phyloP scores from a whole-genome alignment of 2,797 vertebrate genomes.

The Hyperoplus immaculatus region DNA sequence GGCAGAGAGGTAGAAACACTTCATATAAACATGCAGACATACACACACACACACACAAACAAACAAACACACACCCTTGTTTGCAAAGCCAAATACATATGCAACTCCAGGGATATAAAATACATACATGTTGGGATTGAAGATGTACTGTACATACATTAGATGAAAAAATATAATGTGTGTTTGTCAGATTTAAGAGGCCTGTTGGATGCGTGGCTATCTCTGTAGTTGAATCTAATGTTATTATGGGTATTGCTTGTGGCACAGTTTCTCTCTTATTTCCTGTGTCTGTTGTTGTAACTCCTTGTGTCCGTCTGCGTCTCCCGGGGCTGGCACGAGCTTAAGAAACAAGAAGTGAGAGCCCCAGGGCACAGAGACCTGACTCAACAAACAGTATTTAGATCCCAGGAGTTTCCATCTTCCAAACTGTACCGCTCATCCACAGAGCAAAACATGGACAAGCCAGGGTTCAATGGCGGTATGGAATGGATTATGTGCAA shows the following conservation, averaged over 20 bases:
- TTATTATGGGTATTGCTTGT: not conserved
- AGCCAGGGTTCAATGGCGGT: not conserved
- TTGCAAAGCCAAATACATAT: not conserved
- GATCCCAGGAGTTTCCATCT: conserved; percentile 27
- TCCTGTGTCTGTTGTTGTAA: conserved; percentile 40
- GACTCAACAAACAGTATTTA: conserved; percentile 51
- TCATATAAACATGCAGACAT: conserved; percentile 10
- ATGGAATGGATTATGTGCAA: too few relatives aligned
- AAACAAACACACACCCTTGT: not conserved
- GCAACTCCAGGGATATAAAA: not conserved
- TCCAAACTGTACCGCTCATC: not conserved
- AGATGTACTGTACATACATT: not conserved
- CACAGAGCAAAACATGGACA: not conserved
- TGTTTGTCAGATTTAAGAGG: not conserved
- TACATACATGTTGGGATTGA: not conserved
- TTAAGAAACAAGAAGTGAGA: conserved; percentile 70
- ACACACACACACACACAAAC: not conserved
- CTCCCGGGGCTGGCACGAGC: conserved; percentile 33
- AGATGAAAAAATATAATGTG: not conserved
- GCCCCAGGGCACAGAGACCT: not conserved
- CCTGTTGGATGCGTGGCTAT: not conserved
- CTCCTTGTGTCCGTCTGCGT: conserved; percentile 33
- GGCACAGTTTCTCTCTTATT: conserved; percentile 20
- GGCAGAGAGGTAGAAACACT: conserved; percentile 45
- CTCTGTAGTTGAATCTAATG: not conserved